Conservation (phyloP, 2,113 vertebrate genomes). For the Hoplias malabaricus region DNA sequence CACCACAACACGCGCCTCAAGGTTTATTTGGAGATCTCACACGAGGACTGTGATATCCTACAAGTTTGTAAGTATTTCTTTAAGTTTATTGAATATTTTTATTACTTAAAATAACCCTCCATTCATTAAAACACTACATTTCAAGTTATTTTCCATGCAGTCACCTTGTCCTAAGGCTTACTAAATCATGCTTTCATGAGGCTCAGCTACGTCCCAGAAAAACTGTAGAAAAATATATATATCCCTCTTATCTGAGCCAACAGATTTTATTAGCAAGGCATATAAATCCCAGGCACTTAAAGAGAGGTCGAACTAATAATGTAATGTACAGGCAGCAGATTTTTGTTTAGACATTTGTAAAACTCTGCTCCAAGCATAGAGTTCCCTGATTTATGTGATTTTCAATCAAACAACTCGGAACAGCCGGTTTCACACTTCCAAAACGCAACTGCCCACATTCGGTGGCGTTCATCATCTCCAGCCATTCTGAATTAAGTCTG, state of each 20-base stretch:
- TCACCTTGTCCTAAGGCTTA: constrained; percentile 4
- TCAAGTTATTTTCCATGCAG: constrained; percentile 13
- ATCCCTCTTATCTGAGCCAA: constrained; percentile 29
- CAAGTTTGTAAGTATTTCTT: neutral
- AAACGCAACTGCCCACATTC: constrained; percentile 64
- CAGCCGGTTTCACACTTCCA: constrained; percentile 57
- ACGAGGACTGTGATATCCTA: constrained; percentile 10
- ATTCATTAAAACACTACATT: neutral
- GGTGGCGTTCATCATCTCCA: constrained; percentile 70
- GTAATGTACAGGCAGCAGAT: constrained; percentile 32
- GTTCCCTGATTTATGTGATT: constrained; percentile 55
- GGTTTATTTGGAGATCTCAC: constrained; percentile 26
- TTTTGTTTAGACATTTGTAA: constrained; percentile 48
- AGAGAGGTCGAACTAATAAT: constrained; percentile 39
- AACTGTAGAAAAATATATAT: constrained; percentile 19
- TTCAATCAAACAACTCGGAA: constrained; percentile 57
- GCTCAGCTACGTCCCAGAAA: neutral
- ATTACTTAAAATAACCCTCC: constrained; percentile 3
- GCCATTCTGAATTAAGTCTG: constrained; percentile 73
- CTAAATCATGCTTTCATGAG: neutral
- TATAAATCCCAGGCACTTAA: constrained; percentile 36
- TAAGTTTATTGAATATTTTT: constrained; percentile 4
- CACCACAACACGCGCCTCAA: neutral
- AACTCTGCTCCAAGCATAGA: constrained; percentile 36
- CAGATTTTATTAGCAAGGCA: constrained; percentile 37